phyloP scores from a whole-genome alignment of 1,140 invertebrate species.

The Chrysomallon squamiferum region DNA sequence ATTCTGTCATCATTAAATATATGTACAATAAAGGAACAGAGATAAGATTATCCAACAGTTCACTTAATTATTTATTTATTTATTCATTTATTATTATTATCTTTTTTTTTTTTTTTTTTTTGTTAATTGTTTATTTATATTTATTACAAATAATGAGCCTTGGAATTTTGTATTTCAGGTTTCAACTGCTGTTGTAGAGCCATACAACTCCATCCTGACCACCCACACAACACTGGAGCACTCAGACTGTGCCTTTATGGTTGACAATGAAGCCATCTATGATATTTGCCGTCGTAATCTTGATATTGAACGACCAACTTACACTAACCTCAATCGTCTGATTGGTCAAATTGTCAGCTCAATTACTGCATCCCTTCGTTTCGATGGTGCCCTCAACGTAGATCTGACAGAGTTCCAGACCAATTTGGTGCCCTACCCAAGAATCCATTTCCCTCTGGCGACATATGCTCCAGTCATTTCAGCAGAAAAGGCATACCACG shows the following conservation, averaged over 20 bases:
- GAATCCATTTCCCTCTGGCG: constrained; percentile 61
- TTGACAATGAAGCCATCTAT: constrained; percentile 73
- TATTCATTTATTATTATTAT: not conserved
- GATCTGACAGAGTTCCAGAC: constrained; percentile 86
- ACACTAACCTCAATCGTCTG: constrained; percentile 71
- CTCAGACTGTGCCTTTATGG: constrained; percentile 64
- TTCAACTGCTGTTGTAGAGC: constrained; percentile 66
- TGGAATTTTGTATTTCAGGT: constrained; percentile 72
- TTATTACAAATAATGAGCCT: too few relatives aligned
- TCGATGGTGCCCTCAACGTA: constrained; percentile 82
- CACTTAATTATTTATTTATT: not conserved
- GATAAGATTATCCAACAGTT: too few relatives aligned
- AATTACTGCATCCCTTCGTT: constrained; percentile 72
- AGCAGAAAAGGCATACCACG: constrained; percentile 62
- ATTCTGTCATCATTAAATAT: constrained; percentile 16
- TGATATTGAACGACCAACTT: constrained; percentile 75
- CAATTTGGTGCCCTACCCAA: constrained; percentile 62
- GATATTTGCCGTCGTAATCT: constrained; percentile 69
- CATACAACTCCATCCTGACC: constrained; percentile 67
- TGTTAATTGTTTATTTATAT: not conserved
- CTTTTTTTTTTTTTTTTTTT: not conserved
- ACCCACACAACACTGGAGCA: constrained; percentile 58
- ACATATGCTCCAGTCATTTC: constrained; percentile 61
- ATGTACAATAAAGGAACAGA: too few relatives aligned
- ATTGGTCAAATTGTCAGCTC: constrained; percentile 67